Evolutionary conservation across 2,113 vertebrate species (phyloP).

Genomic region (Labeo catla): DNA sequence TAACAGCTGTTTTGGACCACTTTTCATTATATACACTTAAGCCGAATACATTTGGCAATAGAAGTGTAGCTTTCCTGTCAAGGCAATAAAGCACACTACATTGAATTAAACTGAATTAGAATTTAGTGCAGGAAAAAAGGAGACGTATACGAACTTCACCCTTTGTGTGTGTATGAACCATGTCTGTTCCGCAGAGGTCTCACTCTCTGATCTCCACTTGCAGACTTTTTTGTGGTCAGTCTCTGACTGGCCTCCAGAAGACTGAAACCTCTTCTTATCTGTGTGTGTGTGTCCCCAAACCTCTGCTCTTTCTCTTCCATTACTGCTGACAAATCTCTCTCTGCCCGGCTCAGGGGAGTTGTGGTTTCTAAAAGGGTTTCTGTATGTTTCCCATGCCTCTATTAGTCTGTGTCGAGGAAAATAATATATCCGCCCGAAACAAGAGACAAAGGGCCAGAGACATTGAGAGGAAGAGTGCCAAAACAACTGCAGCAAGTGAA

Average conservation of each 20-base stretch:
- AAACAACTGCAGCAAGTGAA: not conserved
- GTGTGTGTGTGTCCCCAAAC: slow-evolving; percentile 1
- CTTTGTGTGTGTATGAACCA: slow-evolving; percentile 15
- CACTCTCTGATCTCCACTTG: not conserved
- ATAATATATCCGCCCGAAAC: slow-evolving; percentile 78
- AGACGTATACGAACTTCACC: not conserved
- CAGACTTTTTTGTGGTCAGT: slow-evolving; percentile 10
- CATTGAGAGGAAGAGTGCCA: slow-evolving; percentile 8
- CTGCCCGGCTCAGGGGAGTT: slow-evolving; percentile 57
- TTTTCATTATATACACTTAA: not conserved
- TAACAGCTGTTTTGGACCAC: not conserved
- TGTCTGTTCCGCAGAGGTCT: slow-evolving; percentile 7
- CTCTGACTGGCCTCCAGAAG: not conserved
- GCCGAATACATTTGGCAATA: not conserved
- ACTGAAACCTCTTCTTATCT: slow-evolving; percentile 16
- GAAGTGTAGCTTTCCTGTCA: not conserved
- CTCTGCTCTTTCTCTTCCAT: slow-evolving; percentile 18
- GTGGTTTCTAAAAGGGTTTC: slow-evolving; percentile 81
- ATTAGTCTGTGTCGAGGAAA: slow-evolving; percentile 75
- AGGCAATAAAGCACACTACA: not conserved
- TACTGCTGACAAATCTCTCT: slow-evolving; percentile 43
- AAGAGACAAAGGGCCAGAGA: slow-evolving; percentile 63
- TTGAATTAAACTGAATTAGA: not conserved
- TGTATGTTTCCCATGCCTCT: slow-evolving; percentile 72
- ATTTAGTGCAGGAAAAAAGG: not conserved